Conservation (phyloP, 2,113 vertebrate genomes). For the Lutjanus erythropterus region DNA sequence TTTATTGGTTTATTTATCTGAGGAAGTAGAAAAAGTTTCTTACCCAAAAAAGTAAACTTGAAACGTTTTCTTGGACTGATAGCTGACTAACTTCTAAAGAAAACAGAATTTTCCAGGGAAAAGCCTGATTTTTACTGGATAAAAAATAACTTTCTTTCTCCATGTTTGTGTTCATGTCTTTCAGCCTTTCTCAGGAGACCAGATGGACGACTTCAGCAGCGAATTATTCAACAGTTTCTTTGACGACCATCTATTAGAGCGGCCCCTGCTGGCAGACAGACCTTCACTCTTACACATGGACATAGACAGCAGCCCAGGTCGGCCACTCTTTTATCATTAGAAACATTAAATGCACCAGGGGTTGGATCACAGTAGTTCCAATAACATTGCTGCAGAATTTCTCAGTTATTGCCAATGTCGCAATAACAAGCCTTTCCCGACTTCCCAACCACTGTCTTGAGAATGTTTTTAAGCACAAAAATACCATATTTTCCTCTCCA, state of each 20-base stretch:
- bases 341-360: background rate
- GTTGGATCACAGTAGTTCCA: conserved; percentile 11
- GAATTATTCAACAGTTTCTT: conserved; percentile 99
- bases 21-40: too few relatives aligned
- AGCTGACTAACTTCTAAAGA: background rate
- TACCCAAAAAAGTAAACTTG: too few relatives aligned
- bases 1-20: too few relatives aligned
- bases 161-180: conserved; percentile 18
- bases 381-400: background rate
- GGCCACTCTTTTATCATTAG: conserved; percentile 21
- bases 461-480: background rate
- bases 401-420: background rate
- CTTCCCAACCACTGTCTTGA: background rate
- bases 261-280: conserved; percentile 91
- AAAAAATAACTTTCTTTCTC: conserved; percentile 8
- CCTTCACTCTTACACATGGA: conserved; percentile 94
- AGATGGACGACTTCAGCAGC: conserved; percentile 98
- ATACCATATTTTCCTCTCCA: conserved; percentile 1
- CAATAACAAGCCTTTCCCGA: background rate
- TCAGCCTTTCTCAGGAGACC: conserved; percentile 93
- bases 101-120: background rate
- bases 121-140: background rate
- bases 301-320: conserved; percentile 90
- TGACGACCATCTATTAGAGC: conserved; percentile 89
- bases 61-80: background rate